Evolutionary conservation across 30 jellyfish, hydroid and myxozoan genomes (phyloP).

Genomic region (Hydra vulgaris): DNA sequence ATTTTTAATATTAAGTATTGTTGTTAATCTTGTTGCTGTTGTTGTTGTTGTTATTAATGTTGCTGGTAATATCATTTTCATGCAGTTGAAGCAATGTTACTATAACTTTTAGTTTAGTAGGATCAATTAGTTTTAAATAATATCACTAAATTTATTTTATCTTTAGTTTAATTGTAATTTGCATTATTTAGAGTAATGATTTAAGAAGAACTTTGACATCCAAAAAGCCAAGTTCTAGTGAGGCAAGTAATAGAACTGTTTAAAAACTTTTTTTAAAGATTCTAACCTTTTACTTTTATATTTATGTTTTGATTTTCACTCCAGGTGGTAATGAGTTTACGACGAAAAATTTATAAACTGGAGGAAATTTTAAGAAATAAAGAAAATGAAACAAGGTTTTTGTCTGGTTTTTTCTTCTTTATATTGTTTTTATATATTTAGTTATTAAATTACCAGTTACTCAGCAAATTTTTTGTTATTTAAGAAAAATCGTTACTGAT

Average conservation of each 20-base stretch:
- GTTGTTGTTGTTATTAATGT: no score
- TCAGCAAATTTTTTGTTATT: background rate
- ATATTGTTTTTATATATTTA: background rate
- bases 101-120: no score
- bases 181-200: slow-evolving; percentile 80
- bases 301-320: background rate
- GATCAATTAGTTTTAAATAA: no score
- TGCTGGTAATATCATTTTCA: no score
- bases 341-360: slow-evolving; percentile 62
- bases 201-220: slow-evolving; percentile 73
- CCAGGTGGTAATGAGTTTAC: slow-evolving; percentile 75
- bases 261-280: no score
- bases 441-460: background rate
- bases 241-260: slow-evolving; percentile 49
- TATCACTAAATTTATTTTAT: no score
- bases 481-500: slow-evolving; percentile 63
- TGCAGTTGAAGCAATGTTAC: no score
- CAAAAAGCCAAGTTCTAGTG: slow-evolving; percentile 45
- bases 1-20: no score
- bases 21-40: no score
- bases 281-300: background rate
- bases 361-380: slow-evolving; percentile 59
- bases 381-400: slow-evolving; percentile 82
- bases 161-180: no score
- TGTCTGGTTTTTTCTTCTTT: background rate